A percentile compares a stretch with the other conserved stretches of the same genome.
These are phyloP conservation scores for Petrocephalus zakoni DNA, from an alignment of 2,113 vertebrate genomes.

Conservation along the genomic window DNA sequence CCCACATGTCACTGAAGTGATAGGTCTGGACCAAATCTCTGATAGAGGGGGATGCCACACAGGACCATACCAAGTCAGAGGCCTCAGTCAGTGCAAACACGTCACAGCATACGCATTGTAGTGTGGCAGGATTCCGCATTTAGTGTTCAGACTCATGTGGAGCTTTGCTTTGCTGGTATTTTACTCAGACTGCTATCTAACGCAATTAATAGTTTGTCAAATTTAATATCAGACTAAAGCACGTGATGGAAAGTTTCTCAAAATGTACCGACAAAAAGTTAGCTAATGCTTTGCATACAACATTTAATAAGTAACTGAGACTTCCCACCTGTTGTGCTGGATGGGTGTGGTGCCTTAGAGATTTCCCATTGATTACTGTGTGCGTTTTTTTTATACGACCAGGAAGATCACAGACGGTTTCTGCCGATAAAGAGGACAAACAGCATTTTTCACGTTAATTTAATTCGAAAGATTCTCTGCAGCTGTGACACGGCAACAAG, in stretches of 20 bases:
- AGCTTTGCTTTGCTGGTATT: neutral
- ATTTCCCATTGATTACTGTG: neutral
- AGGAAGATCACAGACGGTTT: neutral
- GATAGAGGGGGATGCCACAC: neutral
- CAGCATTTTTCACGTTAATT: neutral
- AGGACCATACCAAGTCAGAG: neutral
- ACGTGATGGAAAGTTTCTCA: neutral
- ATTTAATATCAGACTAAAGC: neutral
- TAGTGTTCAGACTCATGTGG: neutral
- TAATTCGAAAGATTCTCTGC: neutral
- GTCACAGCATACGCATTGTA: neutral
- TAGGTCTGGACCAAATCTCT: neutral
- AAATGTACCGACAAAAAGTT: neutral
- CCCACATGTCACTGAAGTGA: conserved; percentile 24
- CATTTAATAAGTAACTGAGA: neutral
- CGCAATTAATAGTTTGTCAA: neutral
- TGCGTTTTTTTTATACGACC: neutral
- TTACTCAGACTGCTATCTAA: neutral
- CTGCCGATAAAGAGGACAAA: neutral
- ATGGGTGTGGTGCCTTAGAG: neutral
- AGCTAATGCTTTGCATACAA: neutral
- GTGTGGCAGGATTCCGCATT: neutral
- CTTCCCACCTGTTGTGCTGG: too few relatives aligned
- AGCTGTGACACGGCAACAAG: neutral
- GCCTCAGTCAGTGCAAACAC: neutral